phyloP scores from a whole-genome alignment of 2,113 vertebrate genomes.

The Pardalotus punctatus region DNA sequence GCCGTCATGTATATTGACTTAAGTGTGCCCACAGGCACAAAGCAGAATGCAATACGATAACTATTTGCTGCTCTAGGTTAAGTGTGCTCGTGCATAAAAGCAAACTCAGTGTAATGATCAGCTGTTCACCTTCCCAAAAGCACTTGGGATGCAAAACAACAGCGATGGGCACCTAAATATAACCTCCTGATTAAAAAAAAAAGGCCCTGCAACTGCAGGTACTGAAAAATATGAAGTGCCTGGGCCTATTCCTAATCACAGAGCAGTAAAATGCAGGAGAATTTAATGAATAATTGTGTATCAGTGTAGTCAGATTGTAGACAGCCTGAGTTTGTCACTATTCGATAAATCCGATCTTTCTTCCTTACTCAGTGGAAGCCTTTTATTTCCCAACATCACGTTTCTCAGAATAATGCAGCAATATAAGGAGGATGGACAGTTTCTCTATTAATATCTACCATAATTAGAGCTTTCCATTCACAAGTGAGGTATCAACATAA shows the following conservation, averaged over 20 bases:
- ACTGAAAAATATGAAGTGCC: neutral
- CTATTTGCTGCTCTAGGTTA: constrained; percentile 76
- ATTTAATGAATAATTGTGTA: neutral
- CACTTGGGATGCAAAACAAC: constrained; percentile 36
- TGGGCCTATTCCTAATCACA: neutral
- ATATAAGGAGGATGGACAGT: neutral
- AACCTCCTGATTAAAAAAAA: constrained; percentile 9
- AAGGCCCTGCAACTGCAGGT: neutral
- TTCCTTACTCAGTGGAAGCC: neutral
- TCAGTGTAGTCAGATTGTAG: neutral
- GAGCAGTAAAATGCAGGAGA: neutral
- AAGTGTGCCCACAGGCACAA: constrained; percentile 70
- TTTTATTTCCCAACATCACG: neutral
- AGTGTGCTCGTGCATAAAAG: constrained; percentile 70
- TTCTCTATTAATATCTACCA: neutral
- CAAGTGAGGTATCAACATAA: neutral
- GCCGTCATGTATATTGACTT: constrained; percentile 53
- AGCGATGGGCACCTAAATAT: constrained; percentile 62
- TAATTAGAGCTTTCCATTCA: neutral
- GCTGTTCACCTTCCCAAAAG: constrained; percentile 52
- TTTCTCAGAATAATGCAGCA: neutral
- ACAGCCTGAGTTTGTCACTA: neutral
- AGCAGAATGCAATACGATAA: constrained; percentile 64
- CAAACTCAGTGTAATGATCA: constrained; percentile 66
- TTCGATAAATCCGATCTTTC: neutral